A percentile compares a stretch with the other conserved stretches of the same genome.
Evolutionary conservation across 2,113 vertebrate species (phyloP).

Genomic region (Plecotus auritus): DNA sequence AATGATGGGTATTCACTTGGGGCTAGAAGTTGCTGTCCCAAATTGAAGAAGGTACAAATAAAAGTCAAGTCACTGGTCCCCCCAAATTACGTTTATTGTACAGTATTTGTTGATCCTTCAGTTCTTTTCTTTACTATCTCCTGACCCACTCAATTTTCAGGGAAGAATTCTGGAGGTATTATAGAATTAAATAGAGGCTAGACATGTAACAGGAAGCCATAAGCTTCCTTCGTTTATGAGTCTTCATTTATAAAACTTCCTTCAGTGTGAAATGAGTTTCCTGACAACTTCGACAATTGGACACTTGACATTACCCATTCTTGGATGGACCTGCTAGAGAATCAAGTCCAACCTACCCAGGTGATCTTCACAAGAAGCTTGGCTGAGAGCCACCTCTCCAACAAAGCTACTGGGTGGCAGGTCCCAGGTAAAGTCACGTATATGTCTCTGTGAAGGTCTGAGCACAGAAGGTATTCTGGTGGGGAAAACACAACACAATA

Average conservation of each 20-base stretch:
- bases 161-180: not conserved
- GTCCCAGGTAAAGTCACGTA: accelerated
- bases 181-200: not conserved
- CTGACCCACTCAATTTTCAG: not conserved
- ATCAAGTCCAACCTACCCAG: no score
- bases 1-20: not conserved
- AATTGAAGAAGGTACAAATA: not conserved
- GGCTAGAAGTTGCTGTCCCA: not conserved
- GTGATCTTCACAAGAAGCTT: not conserved
- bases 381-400: not conserved
- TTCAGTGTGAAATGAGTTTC: not conserved
- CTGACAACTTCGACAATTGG: not conserved
- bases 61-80: not conserved
- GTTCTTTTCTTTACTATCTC: not conserved
- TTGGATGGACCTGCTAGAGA: not conserved
- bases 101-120: not conserved
- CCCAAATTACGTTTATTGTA: not conserved
- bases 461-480: not conserved
- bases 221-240: not conserved
- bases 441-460: accelerated
- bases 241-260: not conserved
- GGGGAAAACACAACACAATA: not conserved
- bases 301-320: not conserved
- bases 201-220: not conserved
- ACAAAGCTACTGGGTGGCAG: not conserved